phyloP scores from a whole-genome alignment of 1,140 invertebrate species.

The Hycleus phaleratus region DNA sequence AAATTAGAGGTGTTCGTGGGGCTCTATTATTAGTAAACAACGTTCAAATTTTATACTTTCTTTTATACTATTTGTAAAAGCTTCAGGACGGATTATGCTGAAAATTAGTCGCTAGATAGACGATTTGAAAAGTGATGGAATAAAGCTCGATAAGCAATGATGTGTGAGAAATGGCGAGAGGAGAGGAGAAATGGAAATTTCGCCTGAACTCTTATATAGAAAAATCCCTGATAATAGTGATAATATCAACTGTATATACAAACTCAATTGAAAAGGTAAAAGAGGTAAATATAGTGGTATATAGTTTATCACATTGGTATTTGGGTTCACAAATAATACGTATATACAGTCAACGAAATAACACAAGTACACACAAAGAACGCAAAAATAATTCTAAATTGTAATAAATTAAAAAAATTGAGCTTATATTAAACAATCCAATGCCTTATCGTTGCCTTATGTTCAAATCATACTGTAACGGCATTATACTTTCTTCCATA shows the following conservation, averaged over 20 bases:
- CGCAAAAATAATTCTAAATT: background rate
- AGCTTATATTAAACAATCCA: constrained; percentile 7
- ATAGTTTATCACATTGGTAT: background rate
- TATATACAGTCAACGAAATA: constrained; percentile 7
- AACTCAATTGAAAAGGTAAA: constrained; percentile 2
- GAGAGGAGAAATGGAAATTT: background rate
- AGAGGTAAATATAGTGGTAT: constrained; percentile 1
- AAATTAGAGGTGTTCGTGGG: too few relatives aligned
- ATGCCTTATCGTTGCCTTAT: background rate
- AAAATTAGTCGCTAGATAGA: constrained; percentile 6
- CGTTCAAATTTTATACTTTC: too few relatives aligned
- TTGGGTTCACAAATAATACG: constrained; percentile 1
- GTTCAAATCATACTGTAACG: constrained; percentile 1
- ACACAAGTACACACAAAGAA: too few relatives aligned
- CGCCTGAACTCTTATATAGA: background rate
- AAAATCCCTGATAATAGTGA: constrained; percentile 10
- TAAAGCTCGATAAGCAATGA: background rate
- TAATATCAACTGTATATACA: constrained; percentile 14
- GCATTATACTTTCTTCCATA: constrained; percentile 3
- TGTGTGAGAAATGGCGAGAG: background rate
- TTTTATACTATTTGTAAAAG: background rate
- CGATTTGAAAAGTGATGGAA: background rate
- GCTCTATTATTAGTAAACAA: too few relatives aligned
- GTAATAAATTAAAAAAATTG: constrained; percentile 11
- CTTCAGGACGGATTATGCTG: constrained; percentile 10